Evolutionary conservation across 2,797 vertebrate species (phyloP).

Genomic region (Mus caroli): DNA sequence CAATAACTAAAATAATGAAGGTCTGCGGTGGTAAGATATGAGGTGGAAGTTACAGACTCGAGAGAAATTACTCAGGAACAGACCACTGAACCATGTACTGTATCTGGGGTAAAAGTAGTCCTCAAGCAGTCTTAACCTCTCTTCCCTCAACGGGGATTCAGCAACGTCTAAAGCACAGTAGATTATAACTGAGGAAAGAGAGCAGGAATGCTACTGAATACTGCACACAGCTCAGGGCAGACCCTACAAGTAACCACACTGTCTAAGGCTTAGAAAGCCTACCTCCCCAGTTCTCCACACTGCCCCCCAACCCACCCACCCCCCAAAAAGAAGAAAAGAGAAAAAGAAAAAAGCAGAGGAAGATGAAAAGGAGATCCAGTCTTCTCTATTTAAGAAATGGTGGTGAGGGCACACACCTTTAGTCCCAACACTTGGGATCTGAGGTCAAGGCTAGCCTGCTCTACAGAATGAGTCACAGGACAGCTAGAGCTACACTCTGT

Average conservation of each 20-base stretch:
- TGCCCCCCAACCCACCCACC: too few species aligned
- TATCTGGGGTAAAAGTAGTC: not conserved
- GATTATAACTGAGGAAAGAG: not conserved
- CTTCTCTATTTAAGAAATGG: not conserved
- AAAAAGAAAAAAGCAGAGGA: not conserved
- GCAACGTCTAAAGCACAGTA: not conserved
- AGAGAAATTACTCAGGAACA: not conserved
- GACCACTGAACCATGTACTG: not conserved
- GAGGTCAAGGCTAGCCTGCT: not conserved
- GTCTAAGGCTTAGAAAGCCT: not conserved
- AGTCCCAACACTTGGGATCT: not conserved
- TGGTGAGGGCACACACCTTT: not conserved
- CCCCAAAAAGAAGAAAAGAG: not conserved
- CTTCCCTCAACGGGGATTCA: not conserved
- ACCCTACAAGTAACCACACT: not conserved
- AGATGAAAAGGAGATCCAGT: not conserved
- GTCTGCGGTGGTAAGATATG: not conserved
- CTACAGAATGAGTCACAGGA: not conserved
- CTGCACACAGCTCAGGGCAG: not conserved
- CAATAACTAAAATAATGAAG: not conserved
- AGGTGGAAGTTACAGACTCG: not conserved
- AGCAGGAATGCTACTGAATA: not conserved
- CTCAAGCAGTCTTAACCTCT: not conserved
- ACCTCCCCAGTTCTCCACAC: rapidly evolving
- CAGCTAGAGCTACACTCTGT: not conserved